Percentiles rank a stretch among this genome's conserved stretches.
Evolutionary conservation across 1,140 invertebrate species (phyloP).

Genomic region (Heliconius himera): DNA sequence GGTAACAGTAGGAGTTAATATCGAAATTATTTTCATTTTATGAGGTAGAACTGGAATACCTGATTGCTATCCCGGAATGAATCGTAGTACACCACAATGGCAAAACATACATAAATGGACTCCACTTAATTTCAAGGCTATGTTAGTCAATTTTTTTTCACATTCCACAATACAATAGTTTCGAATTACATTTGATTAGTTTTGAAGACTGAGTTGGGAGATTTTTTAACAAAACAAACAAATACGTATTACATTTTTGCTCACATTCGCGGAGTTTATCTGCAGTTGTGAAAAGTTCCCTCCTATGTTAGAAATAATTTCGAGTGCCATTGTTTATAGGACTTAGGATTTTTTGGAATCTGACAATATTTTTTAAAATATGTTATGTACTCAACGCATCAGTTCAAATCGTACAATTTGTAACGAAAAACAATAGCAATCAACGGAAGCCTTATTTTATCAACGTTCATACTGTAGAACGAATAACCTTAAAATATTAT

Average conservation of each 20-base stretch:
- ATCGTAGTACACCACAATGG: constrained; percentile 35
- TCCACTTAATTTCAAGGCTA: constrained; percentile 5
- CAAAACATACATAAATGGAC: constrained; percentile 23
- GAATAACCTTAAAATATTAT: constrained; percentile 31
- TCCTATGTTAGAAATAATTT: constrained; percentile 69
- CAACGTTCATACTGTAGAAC: constrained; percentile 23
- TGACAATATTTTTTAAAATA: constrained; percentile 69
- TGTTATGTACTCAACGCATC: background rate
- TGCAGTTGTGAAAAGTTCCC: constrained; percentile 76
- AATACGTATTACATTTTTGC: constrained; percentile 72
- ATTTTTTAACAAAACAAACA: constrained; percentile 57
- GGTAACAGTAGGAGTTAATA: constrained; percentile 40
- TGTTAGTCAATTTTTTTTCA: constrained; percentile 42
- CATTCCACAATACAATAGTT: constrained; percentile 70
- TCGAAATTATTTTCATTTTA: constrained; percentile 31
- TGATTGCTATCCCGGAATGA: constrained; percentile 61
- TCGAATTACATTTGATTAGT: constrained; percentile 70
- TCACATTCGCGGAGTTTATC: constrained; percentile 58
- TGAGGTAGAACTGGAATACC: constrained; percentile 33
- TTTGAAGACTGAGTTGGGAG: constrained; percentile 74
- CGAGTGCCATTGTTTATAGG: constrained; percentile 73
- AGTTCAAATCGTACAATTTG: background rate
- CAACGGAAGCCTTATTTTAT: constrained; percentile 37
- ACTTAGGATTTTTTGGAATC: constrained; percentile 67
- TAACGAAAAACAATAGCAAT: constrained; percentile 33